Percentiles rank a stretch among this genome's conserved stretches.
Conservation (phyloP, 2,888 invertebrate genomes). For the Eupithecia centaureata region DNA sequence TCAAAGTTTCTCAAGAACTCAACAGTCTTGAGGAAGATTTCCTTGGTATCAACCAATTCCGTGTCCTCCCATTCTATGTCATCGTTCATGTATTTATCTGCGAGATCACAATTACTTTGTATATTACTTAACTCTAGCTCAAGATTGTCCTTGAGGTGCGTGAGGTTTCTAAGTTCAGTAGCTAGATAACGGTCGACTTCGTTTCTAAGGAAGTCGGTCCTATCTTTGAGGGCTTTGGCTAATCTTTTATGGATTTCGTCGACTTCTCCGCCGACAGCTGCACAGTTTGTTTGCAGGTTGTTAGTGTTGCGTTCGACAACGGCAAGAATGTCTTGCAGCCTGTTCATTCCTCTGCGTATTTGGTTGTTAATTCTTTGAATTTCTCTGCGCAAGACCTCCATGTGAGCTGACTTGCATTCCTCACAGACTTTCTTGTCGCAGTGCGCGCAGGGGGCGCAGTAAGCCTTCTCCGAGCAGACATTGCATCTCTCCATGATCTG, state of each 20-base stretch:
- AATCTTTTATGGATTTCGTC: slow-evolving; percentile 95
- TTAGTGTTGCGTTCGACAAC: slow-evolving; percentile 95
- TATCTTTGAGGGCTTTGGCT: slow-evolving; percentile 94
- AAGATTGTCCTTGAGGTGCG: slow-evolving; percentile 95
- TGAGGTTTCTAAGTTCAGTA: slow-evolving; percentile 93
- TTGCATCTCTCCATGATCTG: slow-evolving; percentile 97
- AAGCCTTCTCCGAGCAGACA: slow-evolving; percentile 96
- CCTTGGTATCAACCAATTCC: slow-evolving; percentile 97
- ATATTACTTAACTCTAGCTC: slow-evolving; percentile 98
- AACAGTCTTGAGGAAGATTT: slow-evolving; percentile 97
- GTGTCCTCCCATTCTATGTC: slow-evolving; percentile 96
- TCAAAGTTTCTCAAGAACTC: slow-evolving; percentile 98
- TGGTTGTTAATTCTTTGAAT: slow-evolving; percentile 95
- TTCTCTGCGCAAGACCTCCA: slow-evolving; percentile 97
- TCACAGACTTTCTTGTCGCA: slow-evolving; percentile 99
- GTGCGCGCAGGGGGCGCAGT: slow-evolving; percentile 94
- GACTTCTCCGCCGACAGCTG: slow-evolving; percentile 95
- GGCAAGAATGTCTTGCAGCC: slow-evolving; percentile 93
- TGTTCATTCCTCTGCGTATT: slow-evolving; percentile 93
- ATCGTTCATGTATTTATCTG: slow-evolving; percentile 96
- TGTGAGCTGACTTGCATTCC: slow-evolving; percentile 97
- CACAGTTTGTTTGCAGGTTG: slow-evolving; percentile 94
- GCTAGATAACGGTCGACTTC: slow-evolving; percentile 97
- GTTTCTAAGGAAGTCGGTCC: slow-evolving; percentile 92
- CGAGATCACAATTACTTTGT: slow-evolving; percentile 97